A percentile compares a stretch with the other conserved stretches of the same genome.
Evolutionary conservation across 2,797 vertebrate species (phyloP).

Genomic region (Nannoperca australis): DNA sequence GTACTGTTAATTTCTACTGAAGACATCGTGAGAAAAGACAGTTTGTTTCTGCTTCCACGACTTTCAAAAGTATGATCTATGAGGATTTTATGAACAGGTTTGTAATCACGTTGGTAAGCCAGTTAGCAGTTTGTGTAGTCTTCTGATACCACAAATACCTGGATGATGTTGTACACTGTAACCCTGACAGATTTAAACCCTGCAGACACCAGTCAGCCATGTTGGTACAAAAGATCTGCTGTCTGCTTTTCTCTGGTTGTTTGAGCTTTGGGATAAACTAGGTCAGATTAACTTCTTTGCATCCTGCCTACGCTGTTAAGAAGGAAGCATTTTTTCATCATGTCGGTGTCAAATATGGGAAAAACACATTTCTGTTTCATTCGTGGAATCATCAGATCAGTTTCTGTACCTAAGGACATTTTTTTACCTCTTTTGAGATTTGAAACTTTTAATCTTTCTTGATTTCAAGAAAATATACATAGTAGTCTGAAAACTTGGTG

Average conservation of each 20-base stretch:
- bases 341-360: neutral
- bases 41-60: neutral
- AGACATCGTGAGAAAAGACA: neutral
- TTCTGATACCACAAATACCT: neutral
- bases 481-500: too few relatives aligned
- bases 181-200: neutral
- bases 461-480: neutral
- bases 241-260: neutral
- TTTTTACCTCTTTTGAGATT: neutral
- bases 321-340: conserved; percentile 7
- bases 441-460: neutral
- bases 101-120: neutral
- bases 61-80: too few relatives aligned
- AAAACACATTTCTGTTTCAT: neutral
- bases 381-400: neutral
- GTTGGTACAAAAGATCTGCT: neutral
- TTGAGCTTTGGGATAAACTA: conserved; percentile 22
- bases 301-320: neutral
- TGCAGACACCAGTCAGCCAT: neutral
- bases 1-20: neutral
- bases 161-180: neutral
- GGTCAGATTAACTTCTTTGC: conserved; percentile 14
- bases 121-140: too few relatives aligned
- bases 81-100: neutral
- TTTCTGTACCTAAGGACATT: neutral